phyloP scores from a whole-genome alignment of 2,113 vertebrate genomes.

The Xiphias gladius region DNA sequence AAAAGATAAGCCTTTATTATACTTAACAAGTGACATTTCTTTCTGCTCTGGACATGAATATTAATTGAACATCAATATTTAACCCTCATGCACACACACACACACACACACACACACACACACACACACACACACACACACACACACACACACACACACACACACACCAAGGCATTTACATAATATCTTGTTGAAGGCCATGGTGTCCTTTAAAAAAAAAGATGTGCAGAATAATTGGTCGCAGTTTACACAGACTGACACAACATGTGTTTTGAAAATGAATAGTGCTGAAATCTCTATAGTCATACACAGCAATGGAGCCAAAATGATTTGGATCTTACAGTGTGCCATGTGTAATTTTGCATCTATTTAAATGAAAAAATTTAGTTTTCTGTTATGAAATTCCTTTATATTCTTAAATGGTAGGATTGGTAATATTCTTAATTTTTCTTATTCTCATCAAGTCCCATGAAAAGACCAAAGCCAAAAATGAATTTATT shows the following conservation, averaged over 20 bases:
- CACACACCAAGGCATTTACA: not conserved
- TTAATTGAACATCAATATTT: conserved; percentile 14
- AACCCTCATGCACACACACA: not conserved
- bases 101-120: no score
- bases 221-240: not conserved
- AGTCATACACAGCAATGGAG: not conserved
- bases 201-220: conserved; percentile 7
- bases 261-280: conserved; percentile 30
- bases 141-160: no score
- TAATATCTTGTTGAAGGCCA: not conserved
- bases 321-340: conserved; percentile 9
- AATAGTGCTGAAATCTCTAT: conserved; percentile 17
- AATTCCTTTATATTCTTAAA: not conserved
- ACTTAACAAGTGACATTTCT: not conserved
- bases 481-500: not conserved
- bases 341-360: not conserved
- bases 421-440: not conserved
- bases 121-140: no score
- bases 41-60: not conserved
- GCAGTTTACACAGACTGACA: conserved; percentile 16
- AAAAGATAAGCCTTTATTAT: not conserved
- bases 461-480: not conserved
- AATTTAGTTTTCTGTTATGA: not conserved
- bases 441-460: not conserved
- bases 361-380: not conserved